These are phyloP conservation scores for Caenorhabditis sp. DNA, from an alignment of 2,888 invertebrate genomes.

Conservation along the genomic window DNA sequence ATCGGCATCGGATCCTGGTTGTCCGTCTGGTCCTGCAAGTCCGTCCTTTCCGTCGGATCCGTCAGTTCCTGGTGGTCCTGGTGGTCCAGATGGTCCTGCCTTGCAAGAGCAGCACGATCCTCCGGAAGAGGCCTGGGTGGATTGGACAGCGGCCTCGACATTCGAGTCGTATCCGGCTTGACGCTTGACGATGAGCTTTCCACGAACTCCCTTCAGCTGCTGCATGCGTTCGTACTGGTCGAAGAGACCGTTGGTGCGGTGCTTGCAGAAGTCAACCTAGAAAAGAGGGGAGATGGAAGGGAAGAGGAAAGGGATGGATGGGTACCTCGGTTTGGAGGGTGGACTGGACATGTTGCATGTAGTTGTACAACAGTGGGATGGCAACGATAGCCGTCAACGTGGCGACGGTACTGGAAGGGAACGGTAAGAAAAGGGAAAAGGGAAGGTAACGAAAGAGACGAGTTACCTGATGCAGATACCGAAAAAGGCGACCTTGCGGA, in stretches of 20 bases:
- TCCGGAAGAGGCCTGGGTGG: slow-evolving; percentile 48
- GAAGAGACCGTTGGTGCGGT: slow-evolving; percentile 72
- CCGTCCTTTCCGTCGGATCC: slow-evolving; percentile 67
- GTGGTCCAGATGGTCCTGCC: slow-evolving; percentile 68
- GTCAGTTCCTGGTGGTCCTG: slow-evolving; percentile 70
- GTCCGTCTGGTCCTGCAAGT: slow-evolving; percentile 61
- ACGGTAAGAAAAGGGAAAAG: neutral
- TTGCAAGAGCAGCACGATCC: slow-evolving; percentile 71
- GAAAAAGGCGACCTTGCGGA: slow-evolving; percentile 71
- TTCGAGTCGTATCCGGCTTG: slow-evolving; percentile 68
- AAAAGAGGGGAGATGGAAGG: slow-evolving; percentile 6
- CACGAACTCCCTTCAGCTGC: slow-evolving; percentile 70
- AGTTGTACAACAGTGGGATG: slow-evolving; percentile 78
- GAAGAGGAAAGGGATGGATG: neutral
- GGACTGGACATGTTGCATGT: slow-evolving; percentile 77
- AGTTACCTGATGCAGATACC: slow-evolving; percentile 71
- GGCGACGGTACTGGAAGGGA: slow-evolving; percentile 71
- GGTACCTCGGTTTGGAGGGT: slow-evolving; percentile 74
- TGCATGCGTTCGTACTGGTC: slow-evolving; percentile 72
- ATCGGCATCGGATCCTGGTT: slow-evolving; percentile 65
- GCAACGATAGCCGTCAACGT: slow-evolving; percentile 75
- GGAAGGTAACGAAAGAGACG: neutral
- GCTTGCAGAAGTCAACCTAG: slow-evolving; percentile 74
- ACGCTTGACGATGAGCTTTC: slow-evolving; percentile 68
- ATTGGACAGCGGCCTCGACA: slow-evolving; percentile 59